Evolutionary conservation across 2,113 vertebrate genomes (phyloP).

Genomic region (Hyaena hyaena): DNA sequence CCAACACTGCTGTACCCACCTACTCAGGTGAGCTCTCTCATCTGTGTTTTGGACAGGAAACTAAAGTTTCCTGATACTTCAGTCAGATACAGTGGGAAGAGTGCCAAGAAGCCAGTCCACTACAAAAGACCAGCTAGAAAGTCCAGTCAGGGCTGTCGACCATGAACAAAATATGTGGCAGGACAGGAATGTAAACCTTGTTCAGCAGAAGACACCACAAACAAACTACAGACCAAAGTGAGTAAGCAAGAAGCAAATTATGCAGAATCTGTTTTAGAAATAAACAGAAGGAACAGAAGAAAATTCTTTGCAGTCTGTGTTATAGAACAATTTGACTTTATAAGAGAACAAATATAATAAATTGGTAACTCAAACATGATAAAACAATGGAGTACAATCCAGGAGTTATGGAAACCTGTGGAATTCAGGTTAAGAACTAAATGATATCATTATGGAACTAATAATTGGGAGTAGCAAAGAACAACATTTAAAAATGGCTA

Average conservation of each 20-base stretch:
- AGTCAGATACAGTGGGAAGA: neutral
- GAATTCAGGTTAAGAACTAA: conserved; percentile 15
- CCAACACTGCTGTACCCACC: neutral
- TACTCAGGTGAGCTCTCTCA: neutral
- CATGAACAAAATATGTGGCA: neutral
- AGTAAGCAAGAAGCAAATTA: neutral
- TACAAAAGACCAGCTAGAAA: neutral
- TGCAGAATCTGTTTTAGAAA: neutral
- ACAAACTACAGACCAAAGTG: neutral
- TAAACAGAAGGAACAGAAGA: neutral
- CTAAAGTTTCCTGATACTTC: neutral
- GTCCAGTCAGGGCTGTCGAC: neutral
- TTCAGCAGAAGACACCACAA: neutral
- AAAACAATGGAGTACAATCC: neutral
- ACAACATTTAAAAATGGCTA: conserved; percentile 7
- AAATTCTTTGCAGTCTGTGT: conserved; percentile 5
- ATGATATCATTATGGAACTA: neutral
- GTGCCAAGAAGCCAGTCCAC: neutral
- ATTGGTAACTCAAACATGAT: conserved; percentile 2
- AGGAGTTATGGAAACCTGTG: neutral
- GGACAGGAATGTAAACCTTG: neutral
- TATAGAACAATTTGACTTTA: neutral
- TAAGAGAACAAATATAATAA: neutral
- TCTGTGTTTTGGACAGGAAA: neutral
- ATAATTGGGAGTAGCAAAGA: neutral